Evolutionary conservation across 2,797 vertebrate species (phyloP).

Genomic region (Parotocinclus haroldoi): DNA sequence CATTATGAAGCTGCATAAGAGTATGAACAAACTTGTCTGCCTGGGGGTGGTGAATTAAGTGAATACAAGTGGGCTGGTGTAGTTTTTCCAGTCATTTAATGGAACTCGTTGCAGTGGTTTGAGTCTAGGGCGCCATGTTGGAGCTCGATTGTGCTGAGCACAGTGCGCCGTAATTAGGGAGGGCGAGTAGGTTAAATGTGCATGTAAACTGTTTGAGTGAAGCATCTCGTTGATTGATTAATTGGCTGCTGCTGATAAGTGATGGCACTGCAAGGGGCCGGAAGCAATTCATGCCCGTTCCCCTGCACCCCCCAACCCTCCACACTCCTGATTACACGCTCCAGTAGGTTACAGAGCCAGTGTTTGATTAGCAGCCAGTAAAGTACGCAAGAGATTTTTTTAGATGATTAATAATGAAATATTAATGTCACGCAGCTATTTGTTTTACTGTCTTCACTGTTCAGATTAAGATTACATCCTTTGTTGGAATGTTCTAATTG

Average conservation of each 20-base stretch:
- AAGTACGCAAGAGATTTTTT: slow-evolving; percentile 20
- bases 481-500: too few species aligned
- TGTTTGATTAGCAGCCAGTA: slow-evolving; percentile 42
- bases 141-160: slow-evolving; percentile 40
- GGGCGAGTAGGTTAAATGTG: slow-evolving; percentile 46
- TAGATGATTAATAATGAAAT: slow-evolving; percentile 45
- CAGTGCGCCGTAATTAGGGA: slow-evolving; percentile 44
- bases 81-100: slow-evolving; percentile 20
- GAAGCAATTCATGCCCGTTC: slow-evolving; percentile 41
- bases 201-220: slow-evolving; percentile 47
- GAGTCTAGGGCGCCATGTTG: not conserved
- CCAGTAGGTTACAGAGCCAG: slow-evolving; percentile 13
- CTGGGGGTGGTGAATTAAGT: not conserved
- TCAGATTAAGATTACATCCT: too few species aligned
- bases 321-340: slow-evolving; percentile 43
- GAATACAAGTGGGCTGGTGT: slow-evolving; percentile 1
- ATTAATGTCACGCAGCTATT: slow-evolving; percentile 34
- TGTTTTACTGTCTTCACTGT: not conserved
- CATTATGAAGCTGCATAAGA: too few species aligned
- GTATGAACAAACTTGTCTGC: not conserved
- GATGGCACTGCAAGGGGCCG: slow-evolving; percentile 46
- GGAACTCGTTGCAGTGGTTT: slow-evolving; percentile 12
- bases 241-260: slow-evolving; percentile 51
- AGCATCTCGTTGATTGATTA: slow-evolving; percentile 51
- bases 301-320: slow-evolving; percentile 17